phyloP scores from a whole-genome alignment of 2,888 invertebrate species.

The Perdita meconis region DNA sequence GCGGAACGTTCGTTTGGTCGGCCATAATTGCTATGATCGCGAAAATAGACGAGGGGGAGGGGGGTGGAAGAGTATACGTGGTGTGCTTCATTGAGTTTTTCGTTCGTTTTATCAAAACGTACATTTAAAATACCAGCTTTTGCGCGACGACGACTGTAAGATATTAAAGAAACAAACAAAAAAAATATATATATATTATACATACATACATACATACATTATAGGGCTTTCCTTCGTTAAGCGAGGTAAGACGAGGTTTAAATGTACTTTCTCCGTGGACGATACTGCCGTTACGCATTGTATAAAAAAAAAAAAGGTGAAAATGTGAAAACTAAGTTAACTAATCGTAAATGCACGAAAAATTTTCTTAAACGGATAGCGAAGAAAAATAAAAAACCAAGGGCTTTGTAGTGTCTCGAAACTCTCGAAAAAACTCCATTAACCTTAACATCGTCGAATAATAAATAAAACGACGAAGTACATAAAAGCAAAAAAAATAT shows the following conservation, averaged over 20 bases:
- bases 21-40: conserved; percentile 45
- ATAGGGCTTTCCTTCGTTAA: conserved; percentile 71
- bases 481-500: conserved; percentile 54
- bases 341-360: conserved; percentile 74
- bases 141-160: conserved; percentile 75
- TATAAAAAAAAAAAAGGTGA: conserved; percentile 63
- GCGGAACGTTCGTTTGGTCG: conserved; percentile 44
- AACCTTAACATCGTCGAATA: conserved; percentile 71
- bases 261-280: conserved; percentile 77
- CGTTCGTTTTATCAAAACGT: conserved; percentile 68
- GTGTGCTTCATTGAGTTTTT: conserved; percentile 69
- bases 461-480: conserved; percentile 59
- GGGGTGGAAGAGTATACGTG: conserved; percentile 63
- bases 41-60: conserved; percentile 44
- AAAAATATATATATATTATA: conserved; percentile 24
- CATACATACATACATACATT: conserved; percentile 40
- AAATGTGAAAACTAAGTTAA: conserved; percentile 74
- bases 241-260: conserved; percentile 73
- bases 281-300: conserved; percentile 78
- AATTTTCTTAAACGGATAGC: conserved; percentile 73
- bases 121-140: conserved; percentile 87
- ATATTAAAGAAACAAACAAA: conserved; percentile 62
- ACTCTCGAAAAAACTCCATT: conserved; percentile 70
- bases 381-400: conserved; percentile 63
- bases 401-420: conserved; percentile 75